A percentile compares a stretch with the other conserved stretches of the same genome.
phyloP scores from a whole-genome alignment of 2,113 vertebrate species.

The Suncus etruscus region DNA sequence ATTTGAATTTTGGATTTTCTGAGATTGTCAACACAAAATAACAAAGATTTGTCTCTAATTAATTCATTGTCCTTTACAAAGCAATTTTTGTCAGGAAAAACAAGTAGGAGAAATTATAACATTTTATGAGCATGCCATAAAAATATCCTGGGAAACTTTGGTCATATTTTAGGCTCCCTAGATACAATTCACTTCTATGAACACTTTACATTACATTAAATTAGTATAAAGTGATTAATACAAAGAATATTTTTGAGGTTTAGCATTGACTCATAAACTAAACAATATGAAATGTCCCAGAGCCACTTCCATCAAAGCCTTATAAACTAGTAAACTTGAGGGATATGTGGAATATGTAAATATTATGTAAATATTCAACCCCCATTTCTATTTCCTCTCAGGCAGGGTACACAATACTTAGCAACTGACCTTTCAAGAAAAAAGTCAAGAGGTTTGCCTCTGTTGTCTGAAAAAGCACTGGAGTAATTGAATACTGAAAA shows the following conservation, averaged over 20 bases:
- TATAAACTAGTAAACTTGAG: constrained; percentile 32
- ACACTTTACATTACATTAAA: constrained; percentile 57
- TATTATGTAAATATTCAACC: neutral
- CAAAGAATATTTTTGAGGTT: constrained; percentile 14
- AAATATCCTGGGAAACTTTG: constrained; percentile 23
- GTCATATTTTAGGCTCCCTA: constrained; percentile 11
- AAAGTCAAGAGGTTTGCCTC: neutral
- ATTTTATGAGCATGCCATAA: constrained; percentile 47
- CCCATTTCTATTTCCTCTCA: neutral
- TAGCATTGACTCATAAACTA: constrained; percentile 51
- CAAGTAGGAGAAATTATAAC: constrained; percentile 69
- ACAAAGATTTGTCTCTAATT: constrained; percentile 56
- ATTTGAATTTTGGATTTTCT: constrained; percentile 43
- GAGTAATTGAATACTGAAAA: too few relatives aligned
- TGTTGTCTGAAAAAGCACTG: too few relatives aligned
- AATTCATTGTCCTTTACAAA: constrained; percentile 68
- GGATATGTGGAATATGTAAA: neutral
- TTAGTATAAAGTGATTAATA: neutral
- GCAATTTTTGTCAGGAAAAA: constrained; percentile 60
- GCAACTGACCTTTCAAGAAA: neutral
- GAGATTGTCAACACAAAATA: constrained; percentile 30
- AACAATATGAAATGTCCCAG: neutral
- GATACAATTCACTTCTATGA: neutral
- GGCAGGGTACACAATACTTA: neutral
- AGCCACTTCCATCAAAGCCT: neutral